Evolutionary conservation across 2,888 invertebrate genomes (phyloP).

Genomic region (Synergus japonicus): DNA sequence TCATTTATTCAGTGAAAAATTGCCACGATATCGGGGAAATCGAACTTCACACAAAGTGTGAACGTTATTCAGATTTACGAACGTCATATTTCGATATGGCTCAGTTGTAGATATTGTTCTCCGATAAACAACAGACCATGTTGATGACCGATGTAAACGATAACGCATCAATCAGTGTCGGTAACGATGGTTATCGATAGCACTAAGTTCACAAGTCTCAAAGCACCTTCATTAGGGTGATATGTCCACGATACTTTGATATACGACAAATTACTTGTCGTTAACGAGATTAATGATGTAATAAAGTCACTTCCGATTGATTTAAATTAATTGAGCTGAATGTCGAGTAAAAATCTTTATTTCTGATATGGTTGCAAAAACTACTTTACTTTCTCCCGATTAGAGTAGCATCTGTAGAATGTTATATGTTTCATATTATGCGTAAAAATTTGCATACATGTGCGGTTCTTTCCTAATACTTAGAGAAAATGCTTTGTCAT

Average conservation of each 20-base stretch:
- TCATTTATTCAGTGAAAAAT: too few relatives aligned
- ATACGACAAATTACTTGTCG: not conserved
- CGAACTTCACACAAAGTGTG: too few relatives aligned
- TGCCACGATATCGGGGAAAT: not conserved
- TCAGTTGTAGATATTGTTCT: not conserved
- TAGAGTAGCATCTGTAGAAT: not conserved
- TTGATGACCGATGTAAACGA: not conserved
- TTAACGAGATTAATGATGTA: not conserved
- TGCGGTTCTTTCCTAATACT: not conserved
- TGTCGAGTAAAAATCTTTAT: not conserved
- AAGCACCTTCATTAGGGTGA: not conserved
- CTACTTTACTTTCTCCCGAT: not conserved
- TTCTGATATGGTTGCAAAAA: not conserved
- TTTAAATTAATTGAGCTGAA: not conserved
- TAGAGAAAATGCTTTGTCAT: too few relatives aligned
- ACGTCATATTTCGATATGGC: not conserved
- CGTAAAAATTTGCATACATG: constrained; percentile 27
- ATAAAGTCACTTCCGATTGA: too few relatives aligned
- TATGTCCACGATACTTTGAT: not conserved
- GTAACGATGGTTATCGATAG: not conserved
- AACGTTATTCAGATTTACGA: too few relatives aligned
- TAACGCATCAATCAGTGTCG: not conserved
- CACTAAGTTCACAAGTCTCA: not conserved
- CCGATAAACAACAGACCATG: not conserved
- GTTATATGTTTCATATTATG: not conserved